A percentile compares a stretch with the other conserved stretches of the same genome.
These are phyloP conservation scores for Acanthoscelides obtectus DNA, from an alignment of 2,888 invertebrate species.

Conservation along the genomic window DNA sequence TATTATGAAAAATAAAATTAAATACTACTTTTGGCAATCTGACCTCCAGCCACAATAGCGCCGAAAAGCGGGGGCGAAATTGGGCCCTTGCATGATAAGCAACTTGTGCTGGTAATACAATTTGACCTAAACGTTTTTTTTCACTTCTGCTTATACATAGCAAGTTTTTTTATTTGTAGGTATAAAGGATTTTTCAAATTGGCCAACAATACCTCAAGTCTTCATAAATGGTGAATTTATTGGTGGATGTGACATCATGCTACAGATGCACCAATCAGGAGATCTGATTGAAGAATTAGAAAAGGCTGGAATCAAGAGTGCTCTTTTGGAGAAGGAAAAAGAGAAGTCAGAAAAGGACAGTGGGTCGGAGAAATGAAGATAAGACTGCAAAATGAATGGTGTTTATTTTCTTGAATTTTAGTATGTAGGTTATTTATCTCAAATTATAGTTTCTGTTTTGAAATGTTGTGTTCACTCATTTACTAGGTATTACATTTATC, in stretches of 20 bases:
- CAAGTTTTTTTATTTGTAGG: conserved; percentile 55
- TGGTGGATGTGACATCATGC: conserved; percentile 95
- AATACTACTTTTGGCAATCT: too few species aligned
- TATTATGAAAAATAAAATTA: too few species aligned
- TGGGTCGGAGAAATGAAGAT: neutral
- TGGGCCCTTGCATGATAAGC: too few species aligned
- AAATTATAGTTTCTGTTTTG: neutral
- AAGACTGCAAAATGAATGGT: neutral
- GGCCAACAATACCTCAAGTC: conserved; percentile 98
- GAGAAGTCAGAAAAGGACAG: conserved; percentile 9
- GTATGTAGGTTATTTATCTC: neutral
- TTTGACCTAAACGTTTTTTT: too few species aligned
- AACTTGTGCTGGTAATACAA: too few species aligned
- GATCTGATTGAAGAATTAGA: conserved; percentile 90
- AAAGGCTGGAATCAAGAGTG: conserved; percentile 85
- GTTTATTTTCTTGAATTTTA: neutral
- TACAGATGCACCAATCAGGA: conserved; percentile 96
- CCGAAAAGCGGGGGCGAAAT: too few species aligned
- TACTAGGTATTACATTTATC: too few species aligned
- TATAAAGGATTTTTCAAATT: conserved; percentile 90
- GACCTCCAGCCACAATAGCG: too few species aligned
- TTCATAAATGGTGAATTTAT: conserved; percentile 97
- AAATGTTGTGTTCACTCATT: neutral
- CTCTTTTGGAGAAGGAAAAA: conserved; percentile 38
- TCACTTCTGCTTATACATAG: too few species aligned